Base-by-base conservation (phyloP, 2,113 vertebrate species). In the Solenodon paradoxus region DNA sequence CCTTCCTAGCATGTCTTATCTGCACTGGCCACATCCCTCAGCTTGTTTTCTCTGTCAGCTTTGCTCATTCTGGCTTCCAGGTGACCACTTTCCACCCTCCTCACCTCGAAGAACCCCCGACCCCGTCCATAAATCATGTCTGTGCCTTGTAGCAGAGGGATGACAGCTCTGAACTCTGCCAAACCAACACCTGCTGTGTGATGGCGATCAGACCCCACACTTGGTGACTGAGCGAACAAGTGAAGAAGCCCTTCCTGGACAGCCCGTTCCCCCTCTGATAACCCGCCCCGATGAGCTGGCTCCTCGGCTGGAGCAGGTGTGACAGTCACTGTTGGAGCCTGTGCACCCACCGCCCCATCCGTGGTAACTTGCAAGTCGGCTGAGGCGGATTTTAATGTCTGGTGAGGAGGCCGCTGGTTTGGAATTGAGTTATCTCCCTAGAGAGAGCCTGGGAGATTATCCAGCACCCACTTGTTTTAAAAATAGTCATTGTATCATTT, bases 1-100 rank as follows among this genome's bases (percentile, higher is more conserved):
- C 15, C 38, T 28, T 59, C n/a, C 40, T n/a, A 64, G 2, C 9
- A 22, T 4, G 19, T 22, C 40, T 69, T 64, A 7, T 66, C 22
- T 4, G 32, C 11, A 8, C n/a, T 35, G 10, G 3, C 61, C 59
- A 38, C 51, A 74, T 1, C 69, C 61, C 17, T 19, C 30, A 22
- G 16, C 5, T 45, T 6, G 0, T 15, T 47, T 30, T 42, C 28
- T 17, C 9, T 19, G 3, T 0, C 2, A 40, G 26, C 19, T 15
- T 66, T 20, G 40, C 30, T 35, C 42, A 32, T 45, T 51, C 47
- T 38, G 16, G 35, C 59, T 78, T 83, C 61, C 72, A 72, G n/a
- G 32, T 4, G 2, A 7, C 35, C 20, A n/a, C 16, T 64, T 66
- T 26, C 22, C 55, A 7, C 20, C 66, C 17, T 77, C 8, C 32